Base-by-base conservation (phyloP, 1,140 invertebrate species). In the Conus ventricosus region DNA sequence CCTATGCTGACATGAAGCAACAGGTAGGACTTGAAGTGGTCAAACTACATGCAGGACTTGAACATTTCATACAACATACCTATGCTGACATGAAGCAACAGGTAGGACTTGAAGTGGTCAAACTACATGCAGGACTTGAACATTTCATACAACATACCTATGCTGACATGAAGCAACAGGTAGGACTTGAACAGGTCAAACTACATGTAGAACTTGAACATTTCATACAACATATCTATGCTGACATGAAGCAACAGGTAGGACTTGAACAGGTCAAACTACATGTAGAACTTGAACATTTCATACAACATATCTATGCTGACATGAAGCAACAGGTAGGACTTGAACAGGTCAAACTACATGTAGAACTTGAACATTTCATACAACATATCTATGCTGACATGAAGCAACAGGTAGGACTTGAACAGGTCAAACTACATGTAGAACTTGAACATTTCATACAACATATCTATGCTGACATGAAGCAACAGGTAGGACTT, bases 61-160 rank as follows among this genome's bases (percentile, higher is more conserved):
- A 93, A 51, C 94, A 95, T n/a, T 94, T 95, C 86, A 95, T 95
- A 88, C 83, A 84, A 54, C 93, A 95, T 53, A 93, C 95, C 91
- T 95, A 94, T 90, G 92, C 93, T 87, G 95, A 95, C 71, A 95
- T 94, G 94, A 95, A 94, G 89, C 91, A 94, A 88, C 94, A 95
- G 93, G 93, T 95, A 89, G 51, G 11, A 39, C 39, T 39, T 39
- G 39, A 39, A 39, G 0, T 1, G 39, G 0, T 39, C 3, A 39
- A 39, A 39, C 0, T 0, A 39, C 57, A 60, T 1, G 57, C 5
- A 11, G 15, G 57, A 15, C 57, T 15, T 8, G 57, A 15, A 51
- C 94, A 95, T n/a, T 94, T 95, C 86, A 95, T 95, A 88, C 83
- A 84, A 54, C 93, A 95, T 53, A 93, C 95, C 91, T 95, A 94